Conservation (phyloP, 2,888 invertebrate genomes). For the Leptopilina drosophilae region DNA sequence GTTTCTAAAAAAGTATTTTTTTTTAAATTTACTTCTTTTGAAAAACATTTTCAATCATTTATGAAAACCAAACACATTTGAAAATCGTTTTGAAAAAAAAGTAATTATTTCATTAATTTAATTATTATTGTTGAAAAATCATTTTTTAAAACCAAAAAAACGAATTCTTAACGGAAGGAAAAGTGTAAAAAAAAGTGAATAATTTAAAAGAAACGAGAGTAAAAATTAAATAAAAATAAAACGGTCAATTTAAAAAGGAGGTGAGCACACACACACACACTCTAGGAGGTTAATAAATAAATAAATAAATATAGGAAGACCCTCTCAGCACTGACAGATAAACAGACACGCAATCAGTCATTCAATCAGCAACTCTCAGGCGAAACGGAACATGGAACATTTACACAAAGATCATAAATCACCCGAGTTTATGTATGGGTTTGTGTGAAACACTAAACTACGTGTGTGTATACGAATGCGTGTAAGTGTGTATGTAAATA, state of each 20-base stretch:
- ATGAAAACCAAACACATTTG: too few species aligned
- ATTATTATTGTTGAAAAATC: too few species aligned
- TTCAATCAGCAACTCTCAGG: conserved; percentile 37
- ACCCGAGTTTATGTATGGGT: neutral
- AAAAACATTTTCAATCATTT: too few species aligned
- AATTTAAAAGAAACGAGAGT: too few species aligned
- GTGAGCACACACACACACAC: conserved; percentile 2
- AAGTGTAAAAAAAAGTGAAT: neutral
- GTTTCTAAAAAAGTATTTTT: too few species aligned
- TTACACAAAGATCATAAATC: conserved; percentile 34
- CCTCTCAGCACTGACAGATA: neutral
- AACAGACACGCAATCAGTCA: conserved; percentile 26
- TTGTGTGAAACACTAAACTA: too few species aligned
- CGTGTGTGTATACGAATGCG: neutral
- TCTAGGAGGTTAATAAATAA: neutral
- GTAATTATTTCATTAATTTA: too few species aligned
- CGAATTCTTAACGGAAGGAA: neutral
- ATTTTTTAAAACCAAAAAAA: too few species aligned
- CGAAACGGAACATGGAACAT: conserved; percentile 28
- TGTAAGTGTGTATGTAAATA: conserved; percentile 51
- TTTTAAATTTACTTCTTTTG: too few species aligned
- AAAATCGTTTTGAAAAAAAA: too few species aligned
- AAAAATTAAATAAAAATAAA: neutral
- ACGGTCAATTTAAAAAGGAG: conserved; percentile 18
- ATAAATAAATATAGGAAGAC: too few species aligned